Evolutionary conservation across 2,888 invertebrate genomes (phyloP).

Genomic region (Atrina japonica): DNA sequence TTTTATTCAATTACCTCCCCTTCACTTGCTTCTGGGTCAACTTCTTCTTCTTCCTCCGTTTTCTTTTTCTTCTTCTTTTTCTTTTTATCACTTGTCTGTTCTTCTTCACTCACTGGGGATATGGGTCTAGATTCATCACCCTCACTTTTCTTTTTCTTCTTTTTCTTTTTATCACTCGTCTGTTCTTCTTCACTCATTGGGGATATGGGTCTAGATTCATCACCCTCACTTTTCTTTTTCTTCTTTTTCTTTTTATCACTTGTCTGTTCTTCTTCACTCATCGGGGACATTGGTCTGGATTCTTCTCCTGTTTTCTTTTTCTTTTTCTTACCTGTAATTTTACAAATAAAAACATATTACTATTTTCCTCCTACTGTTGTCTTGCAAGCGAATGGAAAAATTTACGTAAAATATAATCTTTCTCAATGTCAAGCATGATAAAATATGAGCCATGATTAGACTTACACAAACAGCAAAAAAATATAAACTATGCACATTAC

Average conservation of each 20-base stretch:
- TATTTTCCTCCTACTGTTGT: no score
- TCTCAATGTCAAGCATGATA: no score
- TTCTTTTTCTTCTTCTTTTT: constrained; percentile 45
- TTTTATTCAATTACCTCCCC: background rate
- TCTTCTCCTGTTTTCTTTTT: constrained; percentile 18
- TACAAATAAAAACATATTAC: no score
- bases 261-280: constrained; percentile 12
- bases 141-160: constrained; percentile 25
- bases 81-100: constrained; percentile 30
- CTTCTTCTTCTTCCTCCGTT: constrained; percentile 40
- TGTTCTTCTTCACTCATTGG: constrained; percentile 12
- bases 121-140: background rate
- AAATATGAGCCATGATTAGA: no score
- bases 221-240: constrained; percentile 14
- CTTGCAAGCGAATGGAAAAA: no score
- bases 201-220: background rate
- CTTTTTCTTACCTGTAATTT: constrained; percentile 30
- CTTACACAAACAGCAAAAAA: no score
- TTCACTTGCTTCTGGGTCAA: background rate
- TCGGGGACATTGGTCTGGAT: background rate
- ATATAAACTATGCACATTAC: no score
- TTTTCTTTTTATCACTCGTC: constrained; percentile 43
- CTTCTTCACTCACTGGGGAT: constrained; percentile 4
- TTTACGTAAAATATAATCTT: no score
- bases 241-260: constrained; percentile 47